Conservation (phyloP, 1,140 invertebrate genomes). For the Aphelinus atriplicis region DNA sequence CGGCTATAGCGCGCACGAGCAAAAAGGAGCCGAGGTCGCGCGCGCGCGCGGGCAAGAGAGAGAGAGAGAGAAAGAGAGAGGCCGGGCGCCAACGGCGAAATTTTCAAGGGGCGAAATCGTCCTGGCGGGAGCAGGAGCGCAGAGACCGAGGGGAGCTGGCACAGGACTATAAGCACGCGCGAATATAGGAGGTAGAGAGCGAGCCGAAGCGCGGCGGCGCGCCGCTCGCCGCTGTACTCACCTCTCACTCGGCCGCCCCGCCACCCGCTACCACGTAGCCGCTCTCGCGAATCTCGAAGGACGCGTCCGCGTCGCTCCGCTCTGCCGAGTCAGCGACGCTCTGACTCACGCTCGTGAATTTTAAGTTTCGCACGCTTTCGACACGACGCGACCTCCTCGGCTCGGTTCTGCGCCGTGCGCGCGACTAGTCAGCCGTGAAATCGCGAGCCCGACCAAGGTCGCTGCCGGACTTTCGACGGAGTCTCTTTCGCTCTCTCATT, state of each 20-base stretch:
- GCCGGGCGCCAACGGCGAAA: slow-evolving; percentile 47
- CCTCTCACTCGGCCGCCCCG: slow-evolving; percentile 31
- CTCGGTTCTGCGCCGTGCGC: no score
- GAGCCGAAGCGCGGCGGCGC: not conserved
- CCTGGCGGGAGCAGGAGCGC: slow-evolving; percentile 59
- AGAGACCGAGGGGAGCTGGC: slow-evolving; percentile 56
- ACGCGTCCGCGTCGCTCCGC: not conserved
- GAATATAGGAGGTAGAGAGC: slow-evolving; percentile 31
- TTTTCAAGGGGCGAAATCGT: slow-evolving; percentile 56
- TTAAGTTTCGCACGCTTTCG: slow-evolving; percentile 13
- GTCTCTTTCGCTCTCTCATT: slow-evolving; percentile 9
- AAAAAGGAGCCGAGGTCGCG: no score
- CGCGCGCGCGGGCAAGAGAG: not conserved
- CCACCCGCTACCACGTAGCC: slow-evolving; percentile 3
- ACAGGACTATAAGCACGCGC: slow-evolving; percentile 58
- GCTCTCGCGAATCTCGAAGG: slow-evolving; percentile 32
- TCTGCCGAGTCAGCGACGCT: not conserved
- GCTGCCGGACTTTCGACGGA: no score
- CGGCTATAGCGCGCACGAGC: no score
- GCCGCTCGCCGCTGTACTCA: not conserved
- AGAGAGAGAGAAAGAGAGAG: not conserved
- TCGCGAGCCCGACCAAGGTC: no score
- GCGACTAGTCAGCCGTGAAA: no score
- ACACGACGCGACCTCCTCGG: no score
- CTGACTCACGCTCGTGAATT: slow-evolving; percentile 13